These are phyloP conservation scores for Arothron firmamentum DNA, from an alignment of 2,113 vertebrate species.

Conservation along the genomic window DNA sequence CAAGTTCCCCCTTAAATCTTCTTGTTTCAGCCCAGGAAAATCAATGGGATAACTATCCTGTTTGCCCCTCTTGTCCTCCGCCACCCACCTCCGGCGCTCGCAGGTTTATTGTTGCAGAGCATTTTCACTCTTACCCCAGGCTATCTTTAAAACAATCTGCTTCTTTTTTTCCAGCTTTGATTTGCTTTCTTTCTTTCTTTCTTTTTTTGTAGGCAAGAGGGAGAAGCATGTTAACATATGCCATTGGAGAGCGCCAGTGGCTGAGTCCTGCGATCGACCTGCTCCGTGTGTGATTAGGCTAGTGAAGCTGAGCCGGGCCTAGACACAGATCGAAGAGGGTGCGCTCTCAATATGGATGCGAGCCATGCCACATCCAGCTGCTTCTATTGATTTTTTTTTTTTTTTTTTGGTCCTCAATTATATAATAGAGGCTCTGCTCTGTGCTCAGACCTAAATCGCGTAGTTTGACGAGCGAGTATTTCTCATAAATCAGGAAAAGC, in stretches of 20 bases:
- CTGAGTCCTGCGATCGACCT: constrained; percentile 70
- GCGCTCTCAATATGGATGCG: constrained; percentile 73
- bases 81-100: constrained; percentile 64
- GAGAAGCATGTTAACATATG: constrained; percentile 71
- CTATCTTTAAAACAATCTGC: constrained; percentile 78
- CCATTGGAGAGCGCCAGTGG: constrained; percentile 65
- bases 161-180: constrained; percentile 58
- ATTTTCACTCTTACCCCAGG: constrained; percentile 74
- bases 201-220: constrained; percentile 49
- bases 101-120: constrained; percentile 64
- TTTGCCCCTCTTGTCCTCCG: constrained; percentile 66
- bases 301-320: constrained; percentile 64
- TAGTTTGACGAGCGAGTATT: constrained; percentile 58
- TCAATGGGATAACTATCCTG: constrained; percentile 79
- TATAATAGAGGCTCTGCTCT: constrained; percentile 76
- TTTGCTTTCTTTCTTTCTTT: constrained; percentile 70
- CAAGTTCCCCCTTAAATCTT: constrained; percentile 74
- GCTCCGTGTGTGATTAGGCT: constrained; percentile 73
- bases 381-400: constrained; percentile 78
- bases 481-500: constrained; percentile 65
- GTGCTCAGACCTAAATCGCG: constrained; percentile 72
- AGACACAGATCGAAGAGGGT: constrained; percentile 73
- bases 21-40: constrained; percentile 76
- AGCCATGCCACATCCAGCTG: constrained; percentile 69
- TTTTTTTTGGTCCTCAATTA: constrained; percentile 79